Evolutionary conservation across 1,140 invertebrate genomes (phyloP).

Genomic region (Neodiprion lecontei): DNA sequence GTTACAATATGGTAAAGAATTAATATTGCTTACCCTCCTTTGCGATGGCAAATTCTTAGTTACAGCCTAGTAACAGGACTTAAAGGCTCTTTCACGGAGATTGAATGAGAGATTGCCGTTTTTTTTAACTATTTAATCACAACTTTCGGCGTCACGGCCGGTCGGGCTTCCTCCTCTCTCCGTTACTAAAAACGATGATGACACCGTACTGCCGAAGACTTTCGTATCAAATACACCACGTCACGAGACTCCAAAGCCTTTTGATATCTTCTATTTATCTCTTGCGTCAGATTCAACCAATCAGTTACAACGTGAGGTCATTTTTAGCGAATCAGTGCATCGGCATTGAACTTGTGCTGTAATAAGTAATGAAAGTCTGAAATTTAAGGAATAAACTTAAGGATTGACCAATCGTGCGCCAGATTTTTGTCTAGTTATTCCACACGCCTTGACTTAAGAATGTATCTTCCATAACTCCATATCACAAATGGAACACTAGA

Average conservation of each 20-base stretch:
- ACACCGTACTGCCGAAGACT: neutral
- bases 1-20: neutral
- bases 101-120: neutral
- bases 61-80: no score
- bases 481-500: no score
- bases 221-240: neutral
- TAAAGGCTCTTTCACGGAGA: neutral
- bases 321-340: no score
- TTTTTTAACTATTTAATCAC: neutral
- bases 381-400: no score
- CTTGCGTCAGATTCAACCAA: conserved; percentile 1
- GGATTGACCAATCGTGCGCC: no score
- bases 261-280: neutral
- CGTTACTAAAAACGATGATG: neutral
- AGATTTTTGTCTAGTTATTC: no score
- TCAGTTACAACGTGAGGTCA: neutral
- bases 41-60: neutral
- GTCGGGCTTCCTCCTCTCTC: neutral
- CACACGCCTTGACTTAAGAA: no score
- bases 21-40: neutral
- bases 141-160: neutral
- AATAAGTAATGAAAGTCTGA: no score
- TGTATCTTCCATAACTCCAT: no score
- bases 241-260: neutral
- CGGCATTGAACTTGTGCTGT: no score